Evolutionary conservation across 1,140 invertebrate species (phyloP).

Genomic region (Apis cerana): DNA sequence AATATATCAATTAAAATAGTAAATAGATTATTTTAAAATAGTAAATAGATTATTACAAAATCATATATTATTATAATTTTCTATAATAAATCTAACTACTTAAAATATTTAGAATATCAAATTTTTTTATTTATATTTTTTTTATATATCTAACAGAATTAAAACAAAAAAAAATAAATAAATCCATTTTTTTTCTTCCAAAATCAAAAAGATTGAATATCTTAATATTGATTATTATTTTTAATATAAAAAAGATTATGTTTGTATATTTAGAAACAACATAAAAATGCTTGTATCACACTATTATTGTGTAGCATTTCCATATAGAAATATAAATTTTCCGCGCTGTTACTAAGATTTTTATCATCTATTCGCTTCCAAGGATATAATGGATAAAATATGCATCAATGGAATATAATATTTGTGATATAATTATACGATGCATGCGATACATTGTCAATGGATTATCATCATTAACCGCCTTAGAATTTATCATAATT

Average conservation of each 20-base stretch:
- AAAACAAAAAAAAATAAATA: not conserved
- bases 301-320: constrained; percentile 26
- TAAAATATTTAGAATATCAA: not conserved
- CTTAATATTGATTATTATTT: not conserved
- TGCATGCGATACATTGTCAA: constrained; percentile 32
- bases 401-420: constrained; percentile 22
- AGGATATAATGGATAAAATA: constrained; percentile 45
- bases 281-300: not conserved
- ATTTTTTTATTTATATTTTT: not conserved
- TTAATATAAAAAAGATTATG: not conserved
- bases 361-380: constrained; percentile 35
- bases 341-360: constrained; percentile 32
- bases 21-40: too few relatives aligned
- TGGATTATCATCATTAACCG: constrained; percentile 12
- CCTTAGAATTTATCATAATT: constrained; percentile 23
- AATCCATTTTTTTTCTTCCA: not conserved
- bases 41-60: too few relatives aligned
- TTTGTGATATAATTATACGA: constrained; percentile 35
- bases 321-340: constrained; percentile 20
- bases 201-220: not conserved
- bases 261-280: not conserved
- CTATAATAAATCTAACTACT: not conserved
- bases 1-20: not conserved
- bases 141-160: not conserved
- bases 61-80: not conserved